These are phyloP conservation scores for Agelastica alni DNA, from an alignment of 2,888 invertebrate genomes.

Conservation along the genomic window DNA sequence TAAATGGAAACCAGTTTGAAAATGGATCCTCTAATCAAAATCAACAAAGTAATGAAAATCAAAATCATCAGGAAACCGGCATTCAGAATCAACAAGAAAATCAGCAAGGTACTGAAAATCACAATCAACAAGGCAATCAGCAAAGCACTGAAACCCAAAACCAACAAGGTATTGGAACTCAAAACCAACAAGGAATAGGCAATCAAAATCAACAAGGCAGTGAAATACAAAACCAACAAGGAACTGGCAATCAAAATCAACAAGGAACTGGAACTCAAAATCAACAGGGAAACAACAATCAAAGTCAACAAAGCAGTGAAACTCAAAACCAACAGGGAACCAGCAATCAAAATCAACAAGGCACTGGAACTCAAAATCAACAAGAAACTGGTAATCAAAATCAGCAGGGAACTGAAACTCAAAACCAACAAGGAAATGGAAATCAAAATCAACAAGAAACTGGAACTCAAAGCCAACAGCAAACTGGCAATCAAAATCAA, in stretches of 20 bases:
- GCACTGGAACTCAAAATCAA: not conserved
- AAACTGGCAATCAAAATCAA: too few relatives aligned
- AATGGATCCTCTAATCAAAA: constrained; percentile 15
- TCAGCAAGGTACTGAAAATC: constrained; percentile 16
- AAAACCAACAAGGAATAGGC: constrained; percentile 23
- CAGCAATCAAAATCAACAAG: constrained; percentile 19
- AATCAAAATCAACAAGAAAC: constrained; percentile 25
- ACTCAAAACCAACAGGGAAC: constrained; percentile 20
- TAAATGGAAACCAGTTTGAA: not conserved
- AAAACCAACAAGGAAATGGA: constrained; percentile 18
- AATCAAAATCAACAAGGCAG: constrained; percentile 22
- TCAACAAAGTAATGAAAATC: constrained; percentile 19
- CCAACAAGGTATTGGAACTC: constrained; percentile 14
- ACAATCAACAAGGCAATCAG: constrained; percentile 11
- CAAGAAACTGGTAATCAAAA: constrained; percentile 24
- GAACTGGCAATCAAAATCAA: constrained; percentile 24
- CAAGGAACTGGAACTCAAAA: constrained; percentile 19
- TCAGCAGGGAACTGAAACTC: constrained; percentile 21
- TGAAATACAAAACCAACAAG: constrained; percentile 25
- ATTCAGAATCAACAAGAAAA: constrained; percentile 22
- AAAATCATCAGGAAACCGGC: constrained; percentile 22
- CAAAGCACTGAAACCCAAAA: not conserved
- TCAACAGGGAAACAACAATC: constrained; percentile 8
- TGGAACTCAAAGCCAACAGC: constrained; percentile 21
- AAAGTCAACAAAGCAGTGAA: constrained; percentile 23